Evolutionary conservation across 1,140 invertebrate genomes (phyloP).

Genomic region (Drosophila micromelanica): DNA sequence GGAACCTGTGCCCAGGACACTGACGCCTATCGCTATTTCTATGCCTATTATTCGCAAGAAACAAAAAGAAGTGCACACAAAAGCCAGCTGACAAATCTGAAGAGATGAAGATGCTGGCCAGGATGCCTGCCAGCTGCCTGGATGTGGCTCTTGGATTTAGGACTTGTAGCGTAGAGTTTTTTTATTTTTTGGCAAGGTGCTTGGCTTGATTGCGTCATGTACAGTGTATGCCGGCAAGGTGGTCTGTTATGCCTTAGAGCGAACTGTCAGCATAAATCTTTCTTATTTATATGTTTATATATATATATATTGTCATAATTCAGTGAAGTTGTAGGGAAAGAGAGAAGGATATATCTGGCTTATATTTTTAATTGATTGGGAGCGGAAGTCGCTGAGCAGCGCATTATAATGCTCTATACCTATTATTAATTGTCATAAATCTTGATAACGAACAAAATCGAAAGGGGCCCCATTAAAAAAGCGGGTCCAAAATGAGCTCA

Average conservation of each 20-base stretch:
- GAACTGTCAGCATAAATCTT: slow-evolving; percentile 72
- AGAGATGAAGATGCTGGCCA: slow-evolving; percentile 39
- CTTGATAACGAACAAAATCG: slow-evolving; percentile 71
- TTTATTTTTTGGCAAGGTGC: slow-evolving; percentile 69
- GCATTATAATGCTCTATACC: slow-evolving; percentile 55
- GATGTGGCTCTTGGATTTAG: slow-evolving; percentile 28
- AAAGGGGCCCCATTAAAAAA: slow-evolving; percentile 33
- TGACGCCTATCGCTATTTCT: slow-evolving; percentile 66
- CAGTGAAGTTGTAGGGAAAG: neutral
- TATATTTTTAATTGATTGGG: slow-evolving; percentile 69
- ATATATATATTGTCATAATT: slow-evolving; percentile 66
- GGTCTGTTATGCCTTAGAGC: slow-evolving; percentile 42
- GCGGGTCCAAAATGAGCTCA: slow-evolving; percentile 47
- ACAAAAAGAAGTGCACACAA: slow-evolving; percentile 56
- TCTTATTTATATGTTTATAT: slow-evolving; percentile 46
- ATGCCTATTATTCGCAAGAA: slow-evolving; percentile 65
- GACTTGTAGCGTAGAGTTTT: slow-evolving; percentile 9
- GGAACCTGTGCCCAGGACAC: slow-evolving; percentile 61
- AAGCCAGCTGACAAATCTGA: slow-evolving; percentile 70
- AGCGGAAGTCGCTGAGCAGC: slow-evolving; percentile 68
- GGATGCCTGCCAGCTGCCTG: slow-evolving; percentile 62
- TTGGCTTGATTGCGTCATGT: slow-evolving; percentile 63
- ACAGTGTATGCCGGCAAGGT: slow-evolving; percentile 44
- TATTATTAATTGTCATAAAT: slow-evolving; percentile 84
- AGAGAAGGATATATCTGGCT: slow-evolving; percentile 9